Percentiles rank a stretch among this genome's conserved stretches.
These are phyloP conservation scores for Spea multiplicata DNA, from an alignment of 2,113 vertebrate genomes.

Conservation along the genomic window DNA sequence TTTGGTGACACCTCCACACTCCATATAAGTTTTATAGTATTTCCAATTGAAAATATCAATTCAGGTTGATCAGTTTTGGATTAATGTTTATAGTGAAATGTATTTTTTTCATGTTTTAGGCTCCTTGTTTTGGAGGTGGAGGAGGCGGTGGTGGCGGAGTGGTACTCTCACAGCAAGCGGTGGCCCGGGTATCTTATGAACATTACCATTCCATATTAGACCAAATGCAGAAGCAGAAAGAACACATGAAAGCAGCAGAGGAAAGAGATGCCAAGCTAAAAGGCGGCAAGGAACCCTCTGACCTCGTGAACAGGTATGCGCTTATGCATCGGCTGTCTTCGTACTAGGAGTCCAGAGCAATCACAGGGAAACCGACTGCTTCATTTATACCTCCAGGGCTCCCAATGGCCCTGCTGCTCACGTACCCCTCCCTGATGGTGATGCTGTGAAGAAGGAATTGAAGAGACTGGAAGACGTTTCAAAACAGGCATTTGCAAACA, in stretches of 20 bases:
- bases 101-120: conserved; percentile 60
- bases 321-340: background rate
- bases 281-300: conserved; percentile 44
- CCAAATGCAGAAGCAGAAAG: conserved; percentile 72
- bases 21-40: background rate
- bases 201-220: conserved; percentile 79
- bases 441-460: conserved; percentile 74
- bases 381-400: conserved; percentile 63
- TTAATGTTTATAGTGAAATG: no score
- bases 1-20: no score
- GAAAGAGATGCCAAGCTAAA: conserved; percentile 60
- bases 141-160: conserved; percentile 65
- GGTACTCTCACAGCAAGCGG: conserved; percentile 53
- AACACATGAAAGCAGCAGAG: conserved; percentile 59
- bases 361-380: conserved; percentile 55
- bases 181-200: conserved; percentile 70
- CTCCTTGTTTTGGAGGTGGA: conserved; percentile 59
- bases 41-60: background rate
- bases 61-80: no score
- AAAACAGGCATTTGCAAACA: conserved; percentile 72
- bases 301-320: conserved; percentile 63
- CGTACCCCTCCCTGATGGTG: conserved; percentile 64
- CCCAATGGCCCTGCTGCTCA: conserved; percentile 65
- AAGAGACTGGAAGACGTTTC: conserved; percentile 78
- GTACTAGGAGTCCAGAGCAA: background rate